A percentile compares a stretch with the other conserved stretches of the same genome.
phyloP scores from a whole-genome alignment of 2,113 vertebrate genomes.

The Prietella phreatophila region DNA sequence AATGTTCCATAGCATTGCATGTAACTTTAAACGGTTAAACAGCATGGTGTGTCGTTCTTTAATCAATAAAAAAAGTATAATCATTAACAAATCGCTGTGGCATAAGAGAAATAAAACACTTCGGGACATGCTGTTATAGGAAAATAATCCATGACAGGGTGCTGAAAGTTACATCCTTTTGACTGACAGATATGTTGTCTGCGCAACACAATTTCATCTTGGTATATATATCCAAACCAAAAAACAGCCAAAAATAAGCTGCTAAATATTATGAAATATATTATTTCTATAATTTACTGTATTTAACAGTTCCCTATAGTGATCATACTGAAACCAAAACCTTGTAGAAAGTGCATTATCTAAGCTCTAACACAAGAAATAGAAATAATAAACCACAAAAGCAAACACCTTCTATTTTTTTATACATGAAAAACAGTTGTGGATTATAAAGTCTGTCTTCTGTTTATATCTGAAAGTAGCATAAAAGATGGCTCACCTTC shows the following conservation, averaged over 20 bases:
- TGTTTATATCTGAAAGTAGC: background rate
- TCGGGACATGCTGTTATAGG: background rate
- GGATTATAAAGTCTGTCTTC: background rate
- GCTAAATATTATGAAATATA: background rate
- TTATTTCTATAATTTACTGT: background rate
- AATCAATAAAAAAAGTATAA: background rate
- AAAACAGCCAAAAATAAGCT: background rate
- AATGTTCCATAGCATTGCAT: background rate
- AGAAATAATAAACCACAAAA: background rate
- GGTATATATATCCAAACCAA: background rate
- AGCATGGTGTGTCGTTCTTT: background rate
- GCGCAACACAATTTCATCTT: background rate
- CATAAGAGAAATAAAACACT: background rate
- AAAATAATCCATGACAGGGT: background rate
- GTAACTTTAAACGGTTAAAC: background rate
- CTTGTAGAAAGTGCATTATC: background rate
- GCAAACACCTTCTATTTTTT: background rate
- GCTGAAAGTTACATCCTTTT: too few relatives aligned
- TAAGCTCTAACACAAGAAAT: background rate
- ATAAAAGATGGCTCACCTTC: constrained; percentile 79
- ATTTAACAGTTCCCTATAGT: background rate
- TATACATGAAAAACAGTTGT: background rate
- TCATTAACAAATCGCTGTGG: background rate
- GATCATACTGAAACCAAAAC: background rate
- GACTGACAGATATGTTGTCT: constrained; percentile 15